Evolutionary conservation across 2,797 vertebrate genomes (phyloP), one percentile per base, ranked within the genome.

Genomic region (Typhlichthys subterraneus): DNA sequence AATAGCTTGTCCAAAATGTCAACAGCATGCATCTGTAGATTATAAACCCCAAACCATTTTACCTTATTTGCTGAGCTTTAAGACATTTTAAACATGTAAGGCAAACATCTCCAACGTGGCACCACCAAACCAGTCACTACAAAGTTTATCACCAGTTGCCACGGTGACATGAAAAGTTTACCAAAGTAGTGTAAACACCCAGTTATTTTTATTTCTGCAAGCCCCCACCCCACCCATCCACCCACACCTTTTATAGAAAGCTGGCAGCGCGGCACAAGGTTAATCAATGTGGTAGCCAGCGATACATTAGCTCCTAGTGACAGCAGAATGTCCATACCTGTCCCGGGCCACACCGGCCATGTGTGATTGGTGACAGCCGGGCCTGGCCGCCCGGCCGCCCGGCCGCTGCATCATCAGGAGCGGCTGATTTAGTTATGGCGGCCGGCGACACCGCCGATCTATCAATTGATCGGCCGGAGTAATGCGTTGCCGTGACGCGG

Each of bases 301-400:
- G 86, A 88, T 92, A 91, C 92, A 92, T 93, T 90, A 87, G 84
- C 70, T 87, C 85, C 84, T 84, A 69, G 89, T 94, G 93, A 86
- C 82, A 92, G 75, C 72, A 77, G 78, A 91, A 88, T 85, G 85
- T 92, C 94, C 71, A 81, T 91, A 90, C 85, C 81, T 90, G 88
- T 91, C 85, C 85, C 59, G 70, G 79, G 65, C 5, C 33, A 29
- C 69, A 75, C 90, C 89, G 87, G 68, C 83, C 87, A 90, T 82
- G 55, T 65, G 81, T 90, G 91, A 87, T 91, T 91, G 86, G 88
- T 94, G 94, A 92, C 87, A 88, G 86, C 80, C 74, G 72, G 59
- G 23, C 23, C 23, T 29, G 23, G 23, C 23, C 23, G 23, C 79
- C 71, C 70, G 59, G 85, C 90, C 91, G 89, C 87, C 17, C 66